phyloP scores from a whole-genome alignment of 2,113 vertebrate genomes.

The Passer domesticus region DNA sequence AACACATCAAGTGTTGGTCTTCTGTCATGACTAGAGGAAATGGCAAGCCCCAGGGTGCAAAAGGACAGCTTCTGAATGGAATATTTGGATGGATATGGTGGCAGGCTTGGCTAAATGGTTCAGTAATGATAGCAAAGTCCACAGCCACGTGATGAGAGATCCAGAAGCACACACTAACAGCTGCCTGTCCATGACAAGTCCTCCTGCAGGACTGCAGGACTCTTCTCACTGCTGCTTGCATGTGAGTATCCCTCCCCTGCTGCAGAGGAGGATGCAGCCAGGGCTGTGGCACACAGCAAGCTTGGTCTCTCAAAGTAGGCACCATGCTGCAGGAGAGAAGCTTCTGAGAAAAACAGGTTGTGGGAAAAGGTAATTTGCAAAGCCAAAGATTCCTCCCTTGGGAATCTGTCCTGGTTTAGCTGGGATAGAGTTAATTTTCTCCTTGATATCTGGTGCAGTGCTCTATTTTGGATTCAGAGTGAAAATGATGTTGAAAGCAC shows the following conservation, averaged over 20 bases:
- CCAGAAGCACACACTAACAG: rapidly evolving
- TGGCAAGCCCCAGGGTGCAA: neutral
- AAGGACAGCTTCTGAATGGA: neutral
- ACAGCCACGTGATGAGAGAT: rapidly evolving
- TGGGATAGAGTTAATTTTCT: neutral
- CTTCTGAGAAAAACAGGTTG: neutral
- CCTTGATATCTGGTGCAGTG: neutral
- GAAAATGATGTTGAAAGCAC: neutral
- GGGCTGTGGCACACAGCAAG: neutral
- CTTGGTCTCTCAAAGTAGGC: neutral
- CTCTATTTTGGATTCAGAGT: neutral
- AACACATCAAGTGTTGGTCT: neutral
- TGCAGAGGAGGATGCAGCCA: neutral
- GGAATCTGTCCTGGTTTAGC: neutral
- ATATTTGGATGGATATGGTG: neutral
- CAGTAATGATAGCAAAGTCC: neutral
- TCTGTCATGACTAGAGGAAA: neutral
- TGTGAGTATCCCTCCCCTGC: no score
- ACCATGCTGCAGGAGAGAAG: rapidly evolving
- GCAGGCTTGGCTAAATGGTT: neutral
- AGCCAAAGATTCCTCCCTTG: neutral
- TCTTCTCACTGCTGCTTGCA: neutral
- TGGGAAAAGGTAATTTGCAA: neutral
- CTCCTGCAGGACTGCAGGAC: neutral
- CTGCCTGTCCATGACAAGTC: neutral